Percentiles rank a stretch among this genome's conserved stretches.
Evolutionary conservation across 2,888 invertebrate genomes (phyloP).

Genomic region (Ganaspis brasiliensis): DNA sequence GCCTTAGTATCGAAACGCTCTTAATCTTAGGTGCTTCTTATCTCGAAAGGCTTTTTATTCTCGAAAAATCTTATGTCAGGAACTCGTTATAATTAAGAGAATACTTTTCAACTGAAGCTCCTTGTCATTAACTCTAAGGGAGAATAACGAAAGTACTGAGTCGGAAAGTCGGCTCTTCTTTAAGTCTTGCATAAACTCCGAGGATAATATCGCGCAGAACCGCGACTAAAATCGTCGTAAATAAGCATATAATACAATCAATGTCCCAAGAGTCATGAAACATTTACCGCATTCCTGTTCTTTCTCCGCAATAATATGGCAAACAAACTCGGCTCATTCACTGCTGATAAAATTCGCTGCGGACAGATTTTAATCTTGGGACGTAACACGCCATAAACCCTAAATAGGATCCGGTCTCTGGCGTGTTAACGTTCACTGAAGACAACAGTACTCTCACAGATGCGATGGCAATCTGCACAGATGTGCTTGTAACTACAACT

Average conservation of each 20-base stretch:
- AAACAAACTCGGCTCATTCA: conserved; percentile 36
- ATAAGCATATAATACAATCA: conserved; percentile 36
- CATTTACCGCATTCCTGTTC: conserved; percentile 42
- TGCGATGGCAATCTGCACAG: neutral
- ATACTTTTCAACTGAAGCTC: conserved; percentile 8
- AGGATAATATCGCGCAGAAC: conserved; percentile 32
- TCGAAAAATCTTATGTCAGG: conserved; percentile 3
- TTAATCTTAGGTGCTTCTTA: conserved; percentile 11
- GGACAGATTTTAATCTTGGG: conserved; percentile 31
- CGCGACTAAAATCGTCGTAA: conserved; percentile 30
- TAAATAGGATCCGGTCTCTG: conserved; percentile 31
- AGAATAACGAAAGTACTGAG: conserved; percentile 18
- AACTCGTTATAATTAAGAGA: conserved; percentile 14
- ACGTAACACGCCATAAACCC: conserved; percentile 37
- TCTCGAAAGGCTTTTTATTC: conserved; percentile 11
- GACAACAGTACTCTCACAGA: conserved; percentile 16
- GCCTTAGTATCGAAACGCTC: neutral
- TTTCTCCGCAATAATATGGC: conserved; percentile 38
- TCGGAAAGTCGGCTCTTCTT: conserved; percentile 1
- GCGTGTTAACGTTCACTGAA: conserved; percentile 19
- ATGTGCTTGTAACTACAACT: neutral
- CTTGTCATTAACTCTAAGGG: conserved; percentile 16
- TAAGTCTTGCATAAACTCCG: conserved; percentile 20
- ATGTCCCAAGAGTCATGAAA: conserved; percentile 35
- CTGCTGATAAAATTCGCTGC: conserved; percentile 29